Percentiles rank a stretch among this genome's conserved stretches.
Evolutionary conservation across 2,888 invertebrate species (phyloP).

Genomic region (Drymonia ruficornis): DNA sequence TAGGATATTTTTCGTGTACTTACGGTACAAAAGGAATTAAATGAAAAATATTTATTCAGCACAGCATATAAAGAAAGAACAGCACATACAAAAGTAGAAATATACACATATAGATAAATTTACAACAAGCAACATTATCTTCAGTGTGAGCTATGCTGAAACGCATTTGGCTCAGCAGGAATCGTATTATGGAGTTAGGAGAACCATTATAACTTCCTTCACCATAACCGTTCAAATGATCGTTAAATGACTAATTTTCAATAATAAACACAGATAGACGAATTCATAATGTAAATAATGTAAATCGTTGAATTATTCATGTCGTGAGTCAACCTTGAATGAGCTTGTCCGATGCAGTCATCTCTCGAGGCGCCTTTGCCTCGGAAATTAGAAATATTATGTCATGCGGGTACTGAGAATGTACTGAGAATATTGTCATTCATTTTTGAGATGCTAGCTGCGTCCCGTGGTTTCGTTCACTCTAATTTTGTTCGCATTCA

Average conservation of each 20-base stretch:
- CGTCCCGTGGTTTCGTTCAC: too few relatives aligned
- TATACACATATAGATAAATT: too few relatives aligned
- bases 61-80: too few relatives aligned
- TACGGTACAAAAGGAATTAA: too few relatives aligned
- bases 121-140: too few relatives aligned
- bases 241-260: conserved; percentile 1
- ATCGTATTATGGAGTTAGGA: not conserved
- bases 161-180: too few relatives aligned
- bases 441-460: too few relatives aligned
- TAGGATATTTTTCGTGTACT: too few relatives aligned
- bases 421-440: conserved; percentile 36
- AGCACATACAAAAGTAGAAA: too few relatives aligned
- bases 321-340: conserved; percentile 53
- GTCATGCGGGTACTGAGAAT: conserved; percentile 30
- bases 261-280: conserved; percentile 17
- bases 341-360: conserved; percentile 45
- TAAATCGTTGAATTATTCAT: conserved; percentile 49
- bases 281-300: conserved; percentile 29
- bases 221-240: not conserved
- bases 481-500: too few relatives aligned
- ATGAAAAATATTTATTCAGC: too few relatives aligned
- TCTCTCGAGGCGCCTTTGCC: conserved; percentile 40
- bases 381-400: conserved; percentile 38
- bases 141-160: too few relatives aligned
- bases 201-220: not conserved